Evolutionary conservation across 2,797 vertebrate genomes (phyloP), one percentile per base, ranked within the genome.

Genomic region (Eidolon dupreanum): DNA sequence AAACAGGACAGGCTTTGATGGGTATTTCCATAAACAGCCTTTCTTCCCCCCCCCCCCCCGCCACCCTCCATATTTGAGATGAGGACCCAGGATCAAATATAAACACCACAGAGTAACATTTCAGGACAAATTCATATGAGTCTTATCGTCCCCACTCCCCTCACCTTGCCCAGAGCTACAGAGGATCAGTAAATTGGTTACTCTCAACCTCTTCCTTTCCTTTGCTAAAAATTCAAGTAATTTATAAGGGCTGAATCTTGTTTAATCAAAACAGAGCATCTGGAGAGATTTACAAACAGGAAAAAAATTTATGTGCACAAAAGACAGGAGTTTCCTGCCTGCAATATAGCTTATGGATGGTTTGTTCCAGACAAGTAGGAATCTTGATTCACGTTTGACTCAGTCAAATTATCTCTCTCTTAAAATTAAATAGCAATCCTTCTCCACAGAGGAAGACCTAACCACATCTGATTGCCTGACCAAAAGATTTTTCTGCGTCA

Each of bases 211-310:
- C 88, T 94, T 97, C 92, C 88, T 96, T 95, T 85, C 85, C 33
- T 15, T 95, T 51, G 81, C 97, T 97, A 97, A 94, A 98, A 98
- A 98, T 96, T 97, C 96, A 98, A 98, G 75, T 97, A 97, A 98
- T 97, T 94, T 28, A 0, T 97, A 97, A 95, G 96, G 78, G 93
- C 79, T 95, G 97, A 90, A 96, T 98, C 97, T 96, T 9, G 16
- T 97, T 97, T 96, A 97, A 98, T 98, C 97, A 98, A 91, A 97
- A 91, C 91, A 97, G 87, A 97, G 96, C 96, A 96, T 97, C 98
- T 98, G 97, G 95, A 98, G 97, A 98, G 97, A 98, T 98, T 98
- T 98, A 98, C 96, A 98, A 98, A 98, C 98, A 98, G 98, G 98
- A 98, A 98, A 98, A 97, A 98, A 98, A 98, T 97, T 89, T 97